These are phyloP conservation scores for Scleropages formosus DNA, from an alignment of 2,797 vertebrate genomes.

Conservation along the genomic window DNA sequence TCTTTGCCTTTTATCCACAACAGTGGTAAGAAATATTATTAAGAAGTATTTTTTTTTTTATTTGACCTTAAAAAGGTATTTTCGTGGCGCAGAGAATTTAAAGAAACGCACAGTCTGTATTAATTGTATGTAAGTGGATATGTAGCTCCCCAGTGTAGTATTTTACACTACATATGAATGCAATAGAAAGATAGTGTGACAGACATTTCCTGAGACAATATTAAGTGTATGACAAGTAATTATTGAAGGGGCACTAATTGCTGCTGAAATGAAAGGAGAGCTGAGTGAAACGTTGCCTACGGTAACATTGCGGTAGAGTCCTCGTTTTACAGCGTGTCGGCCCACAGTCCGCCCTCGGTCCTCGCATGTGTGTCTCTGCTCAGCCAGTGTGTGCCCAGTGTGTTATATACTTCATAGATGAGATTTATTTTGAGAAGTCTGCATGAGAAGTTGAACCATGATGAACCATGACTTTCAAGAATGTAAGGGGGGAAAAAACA, in stretches of 20 bases:
- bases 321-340: slow-evolving; percentile 30
- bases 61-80: background rate
- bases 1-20: no score
- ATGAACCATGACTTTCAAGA: no score
- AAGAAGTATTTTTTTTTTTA: slow-evolving; percentile 28
- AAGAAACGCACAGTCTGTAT: no score
- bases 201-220: slow-evolving; percentile 38
- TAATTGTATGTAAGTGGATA: no score
- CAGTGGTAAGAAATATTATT: slow-evolving; percentile 29
- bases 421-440: background rate
- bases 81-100: slow-evolving; percentile 9
- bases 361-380: background rate
- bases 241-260: slow-evolving; percentile 36
- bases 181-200: background rate
- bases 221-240: slow-evolving; percentile 39
- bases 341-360: background rate
- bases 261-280: slow-evolving; percentile 12
- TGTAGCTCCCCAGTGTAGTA: no score
- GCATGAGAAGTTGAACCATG: background rate
- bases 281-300: slow-evolving; percentile 36
- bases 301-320: slow-evolving; percentile 40
- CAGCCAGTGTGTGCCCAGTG: background rate
- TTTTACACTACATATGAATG: no score
- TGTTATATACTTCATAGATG: background rate
- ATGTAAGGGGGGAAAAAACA: slow-evolving; percentile 19